Evolutionary conservation across 2,113 vertebrate genomes (phyloP).

Genomic region (Chascanopsetta lugubris): DNA sequence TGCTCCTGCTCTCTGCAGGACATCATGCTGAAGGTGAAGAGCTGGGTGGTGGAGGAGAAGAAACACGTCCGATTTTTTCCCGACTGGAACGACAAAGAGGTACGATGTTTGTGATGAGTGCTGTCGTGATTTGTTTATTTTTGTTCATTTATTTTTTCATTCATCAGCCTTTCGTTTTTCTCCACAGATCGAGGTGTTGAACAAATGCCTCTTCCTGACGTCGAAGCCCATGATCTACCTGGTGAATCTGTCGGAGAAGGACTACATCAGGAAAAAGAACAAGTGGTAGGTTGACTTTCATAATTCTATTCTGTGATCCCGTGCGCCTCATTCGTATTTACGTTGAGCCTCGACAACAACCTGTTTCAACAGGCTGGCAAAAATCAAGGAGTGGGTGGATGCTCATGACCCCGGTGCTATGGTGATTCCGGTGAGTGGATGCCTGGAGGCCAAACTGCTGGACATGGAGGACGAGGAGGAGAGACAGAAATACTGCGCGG

Average conservation of each 20-base stretch:
- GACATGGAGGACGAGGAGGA: conserved; percentile 94
- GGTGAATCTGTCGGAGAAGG: conserved; percentile 96
- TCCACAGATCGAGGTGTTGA: conserved; percentile 94
- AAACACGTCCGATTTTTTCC: conserved; percentile 93
- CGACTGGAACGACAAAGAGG: conserved; percentile 99
- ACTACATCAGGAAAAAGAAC: conserved; percentile 99
- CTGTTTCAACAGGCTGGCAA: conserved; percentile 88
- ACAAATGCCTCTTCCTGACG: conserved; percentile 96
- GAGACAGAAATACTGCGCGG: conserved; percentile 93
- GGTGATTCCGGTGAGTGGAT: conserved; percentile 97
- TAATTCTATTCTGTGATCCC: too few species aligned
- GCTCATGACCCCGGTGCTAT: conserved; percentile 93
- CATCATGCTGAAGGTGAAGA: conserved; percentile 96
- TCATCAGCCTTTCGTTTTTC: neutral
- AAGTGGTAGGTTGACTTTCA: conserved; percentile 87
- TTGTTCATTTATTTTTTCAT: too few species aligned
- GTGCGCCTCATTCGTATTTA: too few species aligned
- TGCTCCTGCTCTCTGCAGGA: conserved; percentile 82
- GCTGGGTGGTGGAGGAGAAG: conserved; percentile 95
- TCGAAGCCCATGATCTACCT: conserved; percentile 99
- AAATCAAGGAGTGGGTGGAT: conserved; percentile 99
- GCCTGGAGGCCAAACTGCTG: conserved; percentile 92
- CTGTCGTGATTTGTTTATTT: too few species aligned
- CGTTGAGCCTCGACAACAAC: too few species aligned
- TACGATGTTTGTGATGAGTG: conserved; percentile 48